phyloP scores from a whole-genome alignment of 2,113 vertebrate genomes.

The Drymodes brunneopygia region DNA sequence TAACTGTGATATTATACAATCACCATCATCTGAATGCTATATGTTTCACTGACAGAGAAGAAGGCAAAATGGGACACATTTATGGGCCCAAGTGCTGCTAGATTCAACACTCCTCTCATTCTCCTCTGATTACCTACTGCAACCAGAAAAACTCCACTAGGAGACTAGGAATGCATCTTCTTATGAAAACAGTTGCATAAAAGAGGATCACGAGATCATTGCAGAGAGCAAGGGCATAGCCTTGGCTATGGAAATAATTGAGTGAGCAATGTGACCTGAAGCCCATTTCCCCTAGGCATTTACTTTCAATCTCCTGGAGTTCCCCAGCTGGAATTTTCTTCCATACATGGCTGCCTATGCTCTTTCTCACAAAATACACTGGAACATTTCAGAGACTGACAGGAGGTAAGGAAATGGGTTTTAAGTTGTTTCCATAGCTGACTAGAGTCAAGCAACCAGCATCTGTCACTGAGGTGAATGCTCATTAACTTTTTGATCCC shows the following conservation, averaged over 20 bases:
- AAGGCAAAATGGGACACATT: not conserved
- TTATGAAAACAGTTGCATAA: not conserved
- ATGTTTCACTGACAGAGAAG: not conserved
- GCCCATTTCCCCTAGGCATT: not conserved
- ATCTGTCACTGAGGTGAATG: not conserved
- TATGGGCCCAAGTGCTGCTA: not conserved
- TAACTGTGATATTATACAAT: not conserved
- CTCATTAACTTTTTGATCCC: not conserved
- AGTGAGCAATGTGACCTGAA: not conserved
- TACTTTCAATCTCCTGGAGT: not conserved
- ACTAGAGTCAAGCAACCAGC: not conserved
- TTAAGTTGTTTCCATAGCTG: not conserved
- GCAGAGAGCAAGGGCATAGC: not conserved
- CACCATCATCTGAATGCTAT: not conserved
- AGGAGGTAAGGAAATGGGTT: not conserved
- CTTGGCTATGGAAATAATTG: not conserved
- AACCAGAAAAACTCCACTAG: not conserved
- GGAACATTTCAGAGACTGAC: not conserved
- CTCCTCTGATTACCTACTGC: not conserved
- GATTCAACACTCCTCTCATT: not conserved
- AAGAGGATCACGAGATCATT: fast-evolving
- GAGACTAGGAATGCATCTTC: not conserved
- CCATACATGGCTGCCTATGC: not conserved
- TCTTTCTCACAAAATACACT: not conserved
- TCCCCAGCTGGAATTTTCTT: not conserved